A percentile compares a stretch with the other conserved stretches of the same genome.
phyloP scores from a whole-genome alignment of 2,888 invertebrate genomes.

The Spisula subtruncata region DNA sequence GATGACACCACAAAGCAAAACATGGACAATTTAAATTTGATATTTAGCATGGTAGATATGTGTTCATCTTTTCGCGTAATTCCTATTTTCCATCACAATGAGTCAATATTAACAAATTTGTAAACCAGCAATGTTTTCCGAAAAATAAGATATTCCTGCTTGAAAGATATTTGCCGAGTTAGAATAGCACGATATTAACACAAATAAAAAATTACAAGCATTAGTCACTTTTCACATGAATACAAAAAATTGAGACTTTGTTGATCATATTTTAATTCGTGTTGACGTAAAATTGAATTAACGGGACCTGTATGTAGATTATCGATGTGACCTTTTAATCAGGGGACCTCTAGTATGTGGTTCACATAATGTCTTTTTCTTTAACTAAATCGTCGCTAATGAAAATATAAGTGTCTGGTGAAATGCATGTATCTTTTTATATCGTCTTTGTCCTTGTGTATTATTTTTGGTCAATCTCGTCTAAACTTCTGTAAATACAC shows the following conservation, averaged over 20 bases:
- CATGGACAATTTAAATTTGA: too few species aligned
- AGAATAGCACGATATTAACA: background rate
- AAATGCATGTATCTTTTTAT: background rate
- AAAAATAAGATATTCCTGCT: background rate
- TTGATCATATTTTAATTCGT: slow-evolving; percentile 14
- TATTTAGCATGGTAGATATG: too few species aligned
- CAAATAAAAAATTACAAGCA: too few species aligned
- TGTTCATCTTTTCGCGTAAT: too few species aligned
- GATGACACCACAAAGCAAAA: too few species aligned
- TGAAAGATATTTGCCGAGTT: background rate
- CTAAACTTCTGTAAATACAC: too few species aligned
- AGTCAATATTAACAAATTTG: too few species aligned
- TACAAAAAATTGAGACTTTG: background rate
- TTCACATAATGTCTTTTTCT: background rate
- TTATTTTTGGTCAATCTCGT: too few species aligned
- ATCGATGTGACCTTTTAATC: background rate
- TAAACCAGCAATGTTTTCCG: too few species aligned
- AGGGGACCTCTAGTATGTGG: background rate
- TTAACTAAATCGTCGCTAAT: background rate
- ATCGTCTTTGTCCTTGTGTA: too few species aligned
- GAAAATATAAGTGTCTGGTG: background rate
- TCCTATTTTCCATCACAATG: too few species aligned
- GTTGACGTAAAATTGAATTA: slow-evolving; percentile 14
- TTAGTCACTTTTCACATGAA: background rate
- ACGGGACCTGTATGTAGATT: background rate